phyloP scores from a whole-genome alignment of 1,140 invertebrate genomes.

The Vollenhovia emeryi region DNA sequence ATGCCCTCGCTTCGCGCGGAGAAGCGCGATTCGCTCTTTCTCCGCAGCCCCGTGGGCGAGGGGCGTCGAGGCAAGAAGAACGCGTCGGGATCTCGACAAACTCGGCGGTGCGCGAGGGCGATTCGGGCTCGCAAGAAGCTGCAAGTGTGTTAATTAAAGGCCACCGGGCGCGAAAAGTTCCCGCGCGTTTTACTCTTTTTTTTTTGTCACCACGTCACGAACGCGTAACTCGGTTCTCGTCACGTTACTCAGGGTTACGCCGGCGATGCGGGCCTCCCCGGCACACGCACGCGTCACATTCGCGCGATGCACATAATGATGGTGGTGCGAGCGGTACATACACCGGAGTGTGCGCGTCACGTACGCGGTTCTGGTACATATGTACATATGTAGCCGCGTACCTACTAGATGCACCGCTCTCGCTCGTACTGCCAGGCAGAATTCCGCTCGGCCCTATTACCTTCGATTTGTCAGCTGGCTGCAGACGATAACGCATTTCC shows the following conservation, averaged over 20 bases:
- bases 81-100: not conserved
- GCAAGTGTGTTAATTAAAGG: slow-evolving; percentile 44
- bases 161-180: slow-evolving; percentile 42
- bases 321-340: slow-evolving; percentile 50
- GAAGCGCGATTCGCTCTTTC: not conserved
- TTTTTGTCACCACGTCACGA: slow-evolving; percentile 19
- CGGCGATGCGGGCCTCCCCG: not conserved
- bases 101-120: not conserved
- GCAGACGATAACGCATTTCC: slow-evolving; percentile 81
- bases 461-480: slow-evolving; percentile 82
- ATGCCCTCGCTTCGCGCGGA: not conserved
- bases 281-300: slow-evolving; percentile 25
- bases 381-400: slow-evolving; percentile 76
- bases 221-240: slow-evolving; percentile 59
- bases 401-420: slow-evolving; percentile 71
- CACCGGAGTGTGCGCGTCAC: slow-evolving; percentile 63
- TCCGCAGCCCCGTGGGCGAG: not conserved
- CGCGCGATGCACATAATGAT: slow-evolving; percentile 68
- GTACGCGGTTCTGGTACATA: slow-evolving; percentile 68
- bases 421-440: slow-evolving; percentile 74
- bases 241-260: slow-evolving; percentile 55
- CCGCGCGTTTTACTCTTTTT: slow-evolving; percentile 40
- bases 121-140: slow-evolving; percentile 25
- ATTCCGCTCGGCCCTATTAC: slow-evolving; percentile 80
- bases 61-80: slow-evolving; percentile 1